Evolutionary conservation across 1,140 invertebrate species (phyloP).

Genomic region (Propsilocerus akamusi): DNA sequence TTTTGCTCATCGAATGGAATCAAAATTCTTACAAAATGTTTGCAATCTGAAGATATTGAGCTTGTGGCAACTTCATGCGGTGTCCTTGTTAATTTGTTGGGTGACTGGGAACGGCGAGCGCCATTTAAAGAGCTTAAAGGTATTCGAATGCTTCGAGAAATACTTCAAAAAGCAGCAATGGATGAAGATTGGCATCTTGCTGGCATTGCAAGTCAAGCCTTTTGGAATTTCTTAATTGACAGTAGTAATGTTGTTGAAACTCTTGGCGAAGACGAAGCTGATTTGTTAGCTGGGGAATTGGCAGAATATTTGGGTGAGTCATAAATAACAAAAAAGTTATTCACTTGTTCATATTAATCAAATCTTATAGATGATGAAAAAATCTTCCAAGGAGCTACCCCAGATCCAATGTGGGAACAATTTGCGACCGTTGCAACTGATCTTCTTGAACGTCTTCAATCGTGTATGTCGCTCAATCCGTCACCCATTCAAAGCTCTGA

Average conservation of each 20-base stretch:
- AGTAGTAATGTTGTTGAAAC: slow-evolving; percentile 26
- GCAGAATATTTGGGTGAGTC: slow-evolving; percentile 31
- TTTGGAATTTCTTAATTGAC: slow-evolving; percentile 55
- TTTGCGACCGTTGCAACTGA: slow-evolving; percentile 41
- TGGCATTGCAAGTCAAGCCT: slow-evolving; percentile 20
- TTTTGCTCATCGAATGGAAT: slow-evolving; percentile 19
- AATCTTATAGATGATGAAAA: slow-evolving; percentile 27
- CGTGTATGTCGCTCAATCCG: slow-evolving; percentile 13
- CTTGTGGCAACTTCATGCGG: slow-evolving; percentile 21
- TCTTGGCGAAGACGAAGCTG: slow-evolving; percentile 29
- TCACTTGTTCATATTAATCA: slow-evolving; percentile 12
- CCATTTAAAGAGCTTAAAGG: slow-evolving; percentile 20
- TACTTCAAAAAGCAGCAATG: slow-evolving; percentile 15
- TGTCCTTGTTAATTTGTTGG: slow-evolving; percentile 21
- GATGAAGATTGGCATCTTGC: slow-evolving; percentile 23
- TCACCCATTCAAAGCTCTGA: background rate
- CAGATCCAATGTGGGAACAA: slow-evolving; percentile 35
- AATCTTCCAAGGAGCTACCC: slow-evolving; percentile 16
- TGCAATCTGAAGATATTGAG: slow-evolving; percentile 16
- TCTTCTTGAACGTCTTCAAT: slow-evolving; percentile 29
- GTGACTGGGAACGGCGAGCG: slow-evolving; percentile 18
- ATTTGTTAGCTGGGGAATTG: slow-evolving; percentile 31
- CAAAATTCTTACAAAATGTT: slow-evolving; percentile 13
- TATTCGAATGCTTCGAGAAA: slow-evolving; percentile 13
- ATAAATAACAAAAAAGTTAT: slow-evolving; percentile 2